These are phyloP conservation scores for Cylas formicarius DNA, from an alignment of 1,140 invertebrate genomes.

Conservation along the genomic window DNA sequence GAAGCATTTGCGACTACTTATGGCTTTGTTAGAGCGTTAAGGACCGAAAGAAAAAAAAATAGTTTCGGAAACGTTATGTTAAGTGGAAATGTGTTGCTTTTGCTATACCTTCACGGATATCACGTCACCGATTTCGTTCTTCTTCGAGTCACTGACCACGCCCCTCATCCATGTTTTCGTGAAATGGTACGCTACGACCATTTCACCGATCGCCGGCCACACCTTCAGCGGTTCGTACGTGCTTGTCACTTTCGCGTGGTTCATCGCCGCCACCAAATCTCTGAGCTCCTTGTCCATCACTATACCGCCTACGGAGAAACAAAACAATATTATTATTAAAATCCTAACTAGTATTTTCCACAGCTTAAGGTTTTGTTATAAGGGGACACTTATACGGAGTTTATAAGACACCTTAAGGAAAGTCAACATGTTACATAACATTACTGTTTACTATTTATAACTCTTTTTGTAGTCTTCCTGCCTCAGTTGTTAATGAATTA, in stretches of 20 bases:
- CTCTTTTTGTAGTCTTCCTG: too few species aligned
- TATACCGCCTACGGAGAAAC: constrained; percentile 6
- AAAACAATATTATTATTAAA: constrained; percentile 1
- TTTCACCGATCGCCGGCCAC: constrained; percentile 25
- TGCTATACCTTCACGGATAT: background rate
- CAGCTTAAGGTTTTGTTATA: too few species aligned
- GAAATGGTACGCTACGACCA: constrained; percentile 24
- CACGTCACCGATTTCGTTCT: background rate
- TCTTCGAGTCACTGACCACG: constrained; percentile 8
- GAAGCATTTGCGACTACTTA: too few species aligned
- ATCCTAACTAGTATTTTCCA: too few species aligned
- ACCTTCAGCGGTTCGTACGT: constrained; percentile 27
- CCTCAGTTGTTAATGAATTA: too few species aligned
- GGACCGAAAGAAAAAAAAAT: constrained; percentile 3
- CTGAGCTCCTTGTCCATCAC: constrained; percentile 19
- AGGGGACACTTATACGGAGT: too few species aligned
- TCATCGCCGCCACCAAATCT: constrained; percentile 21
- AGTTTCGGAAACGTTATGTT: background rate
- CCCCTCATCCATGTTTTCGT: constrained; percentile 19
- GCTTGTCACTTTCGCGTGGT: constrained; percentile 13
- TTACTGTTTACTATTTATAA: too few species aligned
- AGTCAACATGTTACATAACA: too few species aligned
- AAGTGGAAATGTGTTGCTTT: background rate
- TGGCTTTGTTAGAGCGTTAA: too few species aligned
- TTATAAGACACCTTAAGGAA: too few species aligned